Base-by-base conservation (phyloP, 2,888 invertebrate genomes). In the Tanypteryx hageni region DNA sequence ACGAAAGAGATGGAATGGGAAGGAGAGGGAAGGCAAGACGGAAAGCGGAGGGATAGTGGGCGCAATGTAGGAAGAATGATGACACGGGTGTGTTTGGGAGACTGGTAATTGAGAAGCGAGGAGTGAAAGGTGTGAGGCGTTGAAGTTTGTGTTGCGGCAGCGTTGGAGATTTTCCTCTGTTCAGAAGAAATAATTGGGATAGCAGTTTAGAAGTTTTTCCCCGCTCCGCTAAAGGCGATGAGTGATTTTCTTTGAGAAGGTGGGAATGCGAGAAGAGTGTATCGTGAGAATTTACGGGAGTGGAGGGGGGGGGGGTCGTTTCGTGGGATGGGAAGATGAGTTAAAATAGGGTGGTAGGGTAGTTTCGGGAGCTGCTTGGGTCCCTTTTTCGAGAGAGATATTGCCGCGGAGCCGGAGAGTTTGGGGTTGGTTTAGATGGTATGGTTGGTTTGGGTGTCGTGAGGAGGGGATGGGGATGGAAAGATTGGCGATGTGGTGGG, bases 61-160 rank as follows among this genome's bases (percentile, higher is more conserved):
- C 44, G 27, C 22, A 18, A 44, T 18, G n/a, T n/a, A n/a, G n/a
- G n/a, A n/a, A n/a, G n/a, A n/a, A n/a, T n/a, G n/a, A n/a, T n/a
- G n/a, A n/a, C n/a, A n/a, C n/a, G n/a, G n/a, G n/a, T n/a, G 61
- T 64, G 31, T 44, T 89, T 31, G 44, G 89, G 14, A 13, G 61
- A 68, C 18, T 61, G 68, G n/a, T 89, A 89, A 89, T 89, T 64
- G 89, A 16, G 44, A 89, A 31, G 61, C 14, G 89, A 18, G 61
- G 89, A 16, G 59, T 22, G 31, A 22, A 14, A 31, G 61, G 61
- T 86, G 61, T 58, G n/a, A 59, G 68, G 11, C n/a, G 68, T 10
- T n/a, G 2, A 16, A 16, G 27, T 11, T 59, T 10, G 31, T 27
- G 86, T 8, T 31, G 31, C 61, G 61, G 13, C 31, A 16, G 31